These are phyloP conservation scores for Oreohelix idahoensis DNA, from an alignment of 1,140 invertebrate species.

Conservation along the genomic window DNA sequence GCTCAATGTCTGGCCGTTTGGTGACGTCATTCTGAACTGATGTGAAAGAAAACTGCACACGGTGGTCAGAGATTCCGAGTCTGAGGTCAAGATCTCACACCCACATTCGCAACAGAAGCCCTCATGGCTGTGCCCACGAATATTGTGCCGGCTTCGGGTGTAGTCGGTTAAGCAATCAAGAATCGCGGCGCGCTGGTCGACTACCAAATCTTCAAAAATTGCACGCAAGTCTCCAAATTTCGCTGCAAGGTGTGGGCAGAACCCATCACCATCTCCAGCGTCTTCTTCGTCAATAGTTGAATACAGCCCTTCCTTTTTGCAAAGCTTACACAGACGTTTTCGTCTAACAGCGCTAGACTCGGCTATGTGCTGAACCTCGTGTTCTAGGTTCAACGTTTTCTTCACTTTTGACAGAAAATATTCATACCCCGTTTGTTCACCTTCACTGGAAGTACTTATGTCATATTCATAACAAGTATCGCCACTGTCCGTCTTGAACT, in stretches of 20 bases:
- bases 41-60: constrained; percentile 53
- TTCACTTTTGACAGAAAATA: constrained; percentile 59
- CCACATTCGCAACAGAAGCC: constrained; percentile 21
- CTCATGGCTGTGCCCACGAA: constrained; percentile 9
- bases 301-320: background rate
- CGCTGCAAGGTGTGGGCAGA: constrained; percentile 16
- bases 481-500: constrained; percentile 45
- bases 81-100: constrained; percentile 36
- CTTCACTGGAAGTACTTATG: constrained; percentile 61
- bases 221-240: constrained; percentile 15
- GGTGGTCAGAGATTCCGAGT: constrained; percentile 53
- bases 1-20: constrained; percentile 38
- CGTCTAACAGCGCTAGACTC: constrained; percentile 20
- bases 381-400: constrained; percentile 56
- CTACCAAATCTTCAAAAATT: constrained; percentile 17
- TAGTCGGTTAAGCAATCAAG: constrained; percentile 14
- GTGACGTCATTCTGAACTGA: constrained; percentile 40
- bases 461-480: constrained; percentile 62
- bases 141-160: background rate
- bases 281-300: background rate
- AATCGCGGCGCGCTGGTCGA: constrained; percentile 22
- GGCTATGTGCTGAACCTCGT: constrained; percentile 48
- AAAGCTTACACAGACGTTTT: constrained; percentile 14
- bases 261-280: background rate
- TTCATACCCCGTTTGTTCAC: constrained; percentile 55